Percentiles rank a stretch among this genome's conserved stretches.
Conservation (phyloP, 2,113 vertebrate species). For the Nicator chloris region DNA sequence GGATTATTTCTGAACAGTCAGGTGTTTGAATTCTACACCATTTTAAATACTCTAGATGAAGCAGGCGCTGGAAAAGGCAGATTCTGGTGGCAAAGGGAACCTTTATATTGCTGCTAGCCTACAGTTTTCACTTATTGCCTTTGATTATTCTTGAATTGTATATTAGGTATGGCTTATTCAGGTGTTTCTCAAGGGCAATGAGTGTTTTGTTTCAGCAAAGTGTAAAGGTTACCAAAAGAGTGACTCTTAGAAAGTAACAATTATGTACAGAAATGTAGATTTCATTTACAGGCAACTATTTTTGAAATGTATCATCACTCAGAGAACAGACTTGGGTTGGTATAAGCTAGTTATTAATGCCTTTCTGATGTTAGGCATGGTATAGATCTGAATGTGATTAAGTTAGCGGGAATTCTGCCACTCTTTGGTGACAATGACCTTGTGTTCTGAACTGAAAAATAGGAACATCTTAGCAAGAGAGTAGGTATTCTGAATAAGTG, state of each 20-base stretch:
- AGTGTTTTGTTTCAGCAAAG: neutral
- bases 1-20: neutral
- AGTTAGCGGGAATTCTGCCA: conserved; percentile 13
- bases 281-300: conserved; percentile 22
- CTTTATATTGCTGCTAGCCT: neutral
- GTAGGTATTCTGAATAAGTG: neutral
- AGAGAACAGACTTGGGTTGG: neutral
- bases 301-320: neutral
- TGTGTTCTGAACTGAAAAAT: neutral
- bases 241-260: neutral
- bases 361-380: neutral
- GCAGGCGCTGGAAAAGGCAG: neutral
- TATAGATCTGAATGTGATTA: conserved; percentile 23
- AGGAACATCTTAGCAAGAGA: neutral
- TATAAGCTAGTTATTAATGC: conserved; percentile 32
- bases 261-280: conserved; percentile 6
- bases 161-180: neutral
- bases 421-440: neutral
- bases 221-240: neutral
- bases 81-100: neutral
- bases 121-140: neutral
- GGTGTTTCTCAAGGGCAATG: neutral
- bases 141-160: conserved; percentile 5
- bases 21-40: neutral
- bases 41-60: neutral